Evolutionary conservation across 2,113 vertebrate genomes (phyloP), one percentile per base, ranked within the genome.

Genomic region (Tor tambroides): DNA sequence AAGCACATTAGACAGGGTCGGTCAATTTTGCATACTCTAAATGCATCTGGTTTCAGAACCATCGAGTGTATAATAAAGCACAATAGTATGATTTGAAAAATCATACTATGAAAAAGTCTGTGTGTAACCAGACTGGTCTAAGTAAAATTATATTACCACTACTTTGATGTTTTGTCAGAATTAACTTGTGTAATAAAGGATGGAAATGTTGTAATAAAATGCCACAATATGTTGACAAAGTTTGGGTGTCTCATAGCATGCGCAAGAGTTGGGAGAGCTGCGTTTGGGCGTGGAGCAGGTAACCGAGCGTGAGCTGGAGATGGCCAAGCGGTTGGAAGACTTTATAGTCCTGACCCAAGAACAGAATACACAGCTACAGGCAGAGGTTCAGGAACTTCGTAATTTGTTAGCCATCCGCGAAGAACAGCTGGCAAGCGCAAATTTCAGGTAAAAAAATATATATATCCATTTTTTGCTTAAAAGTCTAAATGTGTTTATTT

Each of bases 251-350:
- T 76, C 23, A 23, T 89, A 96, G 96, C 95, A 96, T 2, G 89
- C 92, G 35, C 89, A 93, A 41, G 95, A 96, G 89, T 89, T 96
- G 78, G 92, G 89, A 0, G 94, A 95, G 90, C 92, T 96, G 14
- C 93, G 94, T 10, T 77, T 92, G 41, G 93, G 93, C 1, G 89
- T 96, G 74, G 95, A 96, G 80, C 93, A 94, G 89, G 95, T 95
- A 80, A 95, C 95, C 0, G 95, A 95, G 84, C 90, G 94, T 0
- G 95, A 96, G 89, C 90, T 96, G 90, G 95, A 95, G 88, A 94
- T 95, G 95, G 95, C 94, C 12, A 95, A 95, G 38, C 93, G 95
- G 5, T 87, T 96, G 82, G 95, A 96, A 87, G 95, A 96, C 88
- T 96, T 95, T 88, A 96, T 96, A 3, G 90, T 86, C 10, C 92